phyloP scores from a whole-genome alignment of 2,888 invertebrate species.

The Melikaiella ostensackeni region DNA sequence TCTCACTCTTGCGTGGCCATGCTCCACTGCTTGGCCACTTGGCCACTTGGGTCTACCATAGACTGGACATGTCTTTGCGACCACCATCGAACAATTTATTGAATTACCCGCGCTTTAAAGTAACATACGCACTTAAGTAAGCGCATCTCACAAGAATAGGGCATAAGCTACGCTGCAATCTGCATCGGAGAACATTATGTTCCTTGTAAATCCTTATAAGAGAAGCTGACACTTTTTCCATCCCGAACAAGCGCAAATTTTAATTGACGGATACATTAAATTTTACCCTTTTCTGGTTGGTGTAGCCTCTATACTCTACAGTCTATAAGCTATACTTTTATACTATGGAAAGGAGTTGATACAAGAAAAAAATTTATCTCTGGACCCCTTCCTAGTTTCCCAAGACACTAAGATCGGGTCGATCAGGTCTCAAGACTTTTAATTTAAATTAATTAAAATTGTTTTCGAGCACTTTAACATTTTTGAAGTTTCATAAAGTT shows the following conservation, averaged over 20 bases:
- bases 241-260: neutral
- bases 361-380: neutral
- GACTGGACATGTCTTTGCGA: constrained; percentile 19
- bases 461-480: no score
- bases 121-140: constrained; percentile 12
- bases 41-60: neutral
- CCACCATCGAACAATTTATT: constrained; percentile 24
- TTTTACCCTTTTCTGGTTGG: neutral
- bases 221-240: constrained; percentile 9
- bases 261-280: constrained; percentile 16
- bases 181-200: constrained; percentile 10
- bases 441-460: no score
- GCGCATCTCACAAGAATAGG: constrained; percentile 4
- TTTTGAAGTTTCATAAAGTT: no score
- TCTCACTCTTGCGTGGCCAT: constrained; percentile 53
- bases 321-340: neutral
- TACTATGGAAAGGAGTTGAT: neutral
- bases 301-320: neutral
- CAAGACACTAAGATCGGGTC: constrained; percentile 62
- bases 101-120: constrained; percentile 12
- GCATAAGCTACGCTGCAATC: constrained; percentile 21
- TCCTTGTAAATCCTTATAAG: constrained; percentile 33
- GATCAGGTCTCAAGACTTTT: constrained; percentile 55
- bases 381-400: constrained; percentile 54
- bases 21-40: neutral